These are phyloP conservation scores for Tinamus guttatus DNA, from an alignment of 2,113 vertebrate species.

Conservation along the genomic window DNA sequence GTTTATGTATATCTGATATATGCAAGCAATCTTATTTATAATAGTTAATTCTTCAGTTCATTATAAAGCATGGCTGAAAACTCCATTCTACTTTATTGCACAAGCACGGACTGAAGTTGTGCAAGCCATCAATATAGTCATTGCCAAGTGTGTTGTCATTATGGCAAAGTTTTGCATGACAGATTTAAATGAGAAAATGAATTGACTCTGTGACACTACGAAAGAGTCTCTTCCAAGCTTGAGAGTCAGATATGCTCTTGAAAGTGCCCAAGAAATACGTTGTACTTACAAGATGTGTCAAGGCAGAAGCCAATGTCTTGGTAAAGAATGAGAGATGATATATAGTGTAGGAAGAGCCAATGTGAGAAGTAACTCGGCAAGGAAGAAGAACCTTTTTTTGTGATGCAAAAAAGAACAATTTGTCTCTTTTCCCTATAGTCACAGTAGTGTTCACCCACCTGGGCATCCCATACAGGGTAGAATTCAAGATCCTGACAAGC, in stretches of 20 bases:
- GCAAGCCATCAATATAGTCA: too few relatives aligned
- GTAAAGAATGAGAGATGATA: neutral
- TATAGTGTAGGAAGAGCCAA: neutral
- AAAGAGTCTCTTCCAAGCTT: neutral
- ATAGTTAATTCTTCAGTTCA: too few relatives aligned
- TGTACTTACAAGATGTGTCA: neutral
- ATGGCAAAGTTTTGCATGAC: neutral
- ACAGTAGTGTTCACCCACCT: neutral
- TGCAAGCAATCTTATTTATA: too few relatives aligned
- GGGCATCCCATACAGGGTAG: neutral
- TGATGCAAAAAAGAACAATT: neutral
- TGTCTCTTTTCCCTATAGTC: neutral
- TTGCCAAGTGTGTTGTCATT: neutral
- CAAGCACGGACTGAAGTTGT: too few relatives aligned
- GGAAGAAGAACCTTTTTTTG: neutral
- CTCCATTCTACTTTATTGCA: too few relatives aligned
- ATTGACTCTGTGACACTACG: neutral
- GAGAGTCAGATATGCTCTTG: neutral
- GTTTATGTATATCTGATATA: too few relatives aligned
- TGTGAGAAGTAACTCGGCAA: neutral
- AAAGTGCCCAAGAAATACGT: neutral
- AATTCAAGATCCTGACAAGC: neutral
- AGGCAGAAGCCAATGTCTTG: neutral
- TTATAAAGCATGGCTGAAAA: too few relatives aligned
- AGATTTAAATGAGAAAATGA: neutral